Percentiles rank a stretch among this genome's conserved stretches.
phyloP scores from a whole-genome alignment of 2,797 vertebrate genomes.

The Sphenodon punctatus region DNA sequence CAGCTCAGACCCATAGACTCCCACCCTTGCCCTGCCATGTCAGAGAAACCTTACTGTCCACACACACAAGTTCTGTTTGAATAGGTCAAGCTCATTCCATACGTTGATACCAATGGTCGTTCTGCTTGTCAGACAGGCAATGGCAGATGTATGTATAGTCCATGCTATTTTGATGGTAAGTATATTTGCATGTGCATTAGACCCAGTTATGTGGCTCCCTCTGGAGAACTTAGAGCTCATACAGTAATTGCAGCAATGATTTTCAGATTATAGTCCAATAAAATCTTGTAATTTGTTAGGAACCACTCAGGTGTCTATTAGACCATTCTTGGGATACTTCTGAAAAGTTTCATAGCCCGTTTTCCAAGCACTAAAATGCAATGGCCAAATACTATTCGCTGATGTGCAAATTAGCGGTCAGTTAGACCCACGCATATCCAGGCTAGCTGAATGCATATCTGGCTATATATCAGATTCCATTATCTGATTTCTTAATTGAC shows the following conservation, averaged over 20 bases:
- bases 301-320: conserved; percentile 38
- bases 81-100: not conserved
- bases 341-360: conserved; percentile 1
- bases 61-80: too few relatives aligned
- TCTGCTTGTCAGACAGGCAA: not conserved
- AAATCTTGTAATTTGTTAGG: conserved; percentile 67
- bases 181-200: conserved; percentile 38
- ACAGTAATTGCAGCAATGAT: conserved; percentile 64
- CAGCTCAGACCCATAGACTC: too few relatives aligned
- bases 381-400: conserved; percentile 15
- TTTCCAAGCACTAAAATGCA: conserved; percentile 57
- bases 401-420: conserved; percentile 3
- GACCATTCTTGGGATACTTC: conserved; percentile 51
- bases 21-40: too few relatives aligned
- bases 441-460: too few relatives aligned
- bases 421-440: too few relatives aligned
- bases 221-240: conserved; percentile 60
- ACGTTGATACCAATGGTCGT: not conserved
- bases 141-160: conserved; percentile 6
- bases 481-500: not conserved
- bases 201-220: conserved; percentile 44
- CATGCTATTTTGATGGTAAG: conserved; percentile 2
- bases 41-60: too few relatives aligned
- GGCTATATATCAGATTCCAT: too few relatives aligned
- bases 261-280: conserved; percentile 76